Evolutionary conservation across 2,113 vertebrate genomes (phyloP).

Genomic region (Rattus norvegicus): GRCr8 NC_086019.1:175333501-175334000

Average conservation of each 20-base stretch:
- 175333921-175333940: neutral
- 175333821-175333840: constrained; percentile 30
- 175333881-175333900: neutral
- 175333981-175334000: neutral
- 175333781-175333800: constrained; percentile 11
- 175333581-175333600: constrained; percentile 17
- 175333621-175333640: constrained; percentile 43
- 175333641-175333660: constrained; percentile 50
- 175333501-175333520: neutral
- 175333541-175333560: neutral
- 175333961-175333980: neutral
- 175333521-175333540: neutral
- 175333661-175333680: constrained; percentile 50
- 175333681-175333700: constrained; percentile 28
- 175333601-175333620: constrained; percentile 29
- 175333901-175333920: neutral
- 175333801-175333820: neutral
- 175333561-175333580: neutral
- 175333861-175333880: neutral
- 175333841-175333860: neutral
- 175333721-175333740: constrained; percentile 48
- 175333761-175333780: neutral
- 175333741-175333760: constrained; percentile 39
- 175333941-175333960: neutral
- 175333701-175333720: constrained; percentile 26